Conservation (phyloP, 2,888 invertebrate genomes). For the Cheilosia impressa region DNA sequence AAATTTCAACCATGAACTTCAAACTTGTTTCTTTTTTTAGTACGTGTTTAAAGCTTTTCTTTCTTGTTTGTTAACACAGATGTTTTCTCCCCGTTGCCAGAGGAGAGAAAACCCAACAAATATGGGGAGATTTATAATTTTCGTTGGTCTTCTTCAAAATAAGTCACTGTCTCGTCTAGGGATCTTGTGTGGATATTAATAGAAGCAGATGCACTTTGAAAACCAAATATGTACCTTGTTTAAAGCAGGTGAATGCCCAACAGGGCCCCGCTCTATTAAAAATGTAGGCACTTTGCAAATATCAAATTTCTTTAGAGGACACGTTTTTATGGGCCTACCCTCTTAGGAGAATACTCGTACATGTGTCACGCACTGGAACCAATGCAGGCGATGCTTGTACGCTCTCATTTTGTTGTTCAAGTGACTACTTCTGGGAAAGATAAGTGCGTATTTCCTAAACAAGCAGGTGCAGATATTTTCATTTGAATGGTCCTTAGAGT, state of each 20-base stretch:
- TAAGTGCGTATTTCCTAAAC: constrained; percentile 48
- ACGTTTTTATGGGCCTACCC: constrained; percentile 9
- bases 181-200: background rate
- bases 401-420: constrained; percentile 36
- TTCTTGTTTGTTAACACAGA: constrained; percentile 28
- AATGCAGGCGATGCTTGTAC: constrained; percentile 13
- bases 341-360: constrained; percentile 10
- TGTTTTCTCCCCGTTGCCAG: constrained; percentile 6
- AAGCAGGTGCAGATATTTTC: constrained; percentile 50
- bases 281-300: constrained; percentile 27
- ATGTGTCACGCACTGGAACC: constrained; percentile 43
- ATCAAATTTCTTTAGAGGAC: constrained; percentile 46
- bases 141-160: constrained; percentile 23
- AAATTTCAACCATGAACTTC: constrained; percentile 42
- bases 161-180: constrained; percentile 21
- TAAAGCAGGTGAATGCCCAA: constrained; percentile 39
- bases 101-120: constrained; percentile 6
- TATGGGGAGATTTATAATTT: background rate
- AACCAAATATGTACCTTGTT: background rate
- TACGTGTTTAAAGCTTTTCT: constrained; percentile 24
- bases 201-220: background rate
- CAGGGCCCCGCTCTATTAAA: background rate
- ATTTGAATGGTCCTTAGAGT: constrained; percentile 19
- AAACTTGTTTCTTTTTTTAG: constrained; percentile 26
- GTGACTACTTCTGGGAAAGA: constrained; percentile 43